Percentiles rank a stretch among this genome's conserved stretches.
phyloP scores from a whole-genome alignment of 2,797 vertebrate genomes.

The Euthynnus affinis region DNA sequence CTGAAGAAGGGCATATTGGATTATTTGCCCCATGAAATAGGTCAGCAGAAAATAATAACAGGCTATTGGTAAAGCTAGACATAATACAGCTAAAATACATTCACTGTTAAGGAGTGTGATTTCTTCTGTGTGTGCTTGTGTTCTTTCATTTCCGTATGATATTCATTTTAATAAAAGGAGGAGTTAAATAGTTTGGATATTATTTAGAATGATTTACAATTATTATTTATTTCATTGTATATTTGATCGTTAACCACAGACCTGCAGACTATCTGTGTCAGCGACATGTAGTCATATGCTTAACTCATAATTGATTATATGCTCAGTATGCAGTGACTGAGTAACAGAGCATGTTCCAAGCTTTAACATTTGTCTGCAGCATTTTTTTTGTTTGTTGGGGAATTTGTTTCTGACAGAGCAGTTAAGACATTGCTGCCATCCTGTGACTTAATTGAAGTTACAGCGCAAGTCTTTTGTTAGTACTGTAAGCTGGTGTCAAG shows the following conservation, averaged over 20 bases:
- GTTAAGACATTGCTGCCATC: constrained; percentile 66
- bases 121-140: too few species aligned
- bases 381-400: not conserved
- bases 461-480: constrained; percentile 1
- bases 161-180: not conserved
- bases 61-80: not conserved
- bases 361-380: not conserved
- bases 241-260: not conserved
- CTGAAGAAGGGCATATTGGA: not conserved
- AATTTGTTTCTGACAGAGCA: not conserved
- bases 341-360: not conserved
- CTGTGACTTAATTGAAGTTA: constrained; percentile 53
- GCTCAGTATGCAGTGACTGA: too few species aligned
- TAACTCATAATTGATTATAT: too few species aligned
- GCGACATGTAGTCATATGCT: not conserved
- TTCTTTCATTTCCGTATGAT: not conserved
- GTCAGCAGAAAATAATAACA: not conserved
- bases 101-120: not conserved
- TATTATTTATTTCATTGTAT: not conserved
- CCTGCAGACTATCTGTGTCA: not conserved
- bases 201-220: not conserved
- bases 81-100: not conserved
- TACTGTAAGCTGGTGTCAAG: not conserved
- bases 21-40: not conserved
- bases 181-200: too few species aligned